Percentiles rank a stretch among this genome's conserved stretches.
phyloP scores from a whole-genome alignment of 2,797 vertebrate species.

The Rhadinocentrus ornatus region DNA sequence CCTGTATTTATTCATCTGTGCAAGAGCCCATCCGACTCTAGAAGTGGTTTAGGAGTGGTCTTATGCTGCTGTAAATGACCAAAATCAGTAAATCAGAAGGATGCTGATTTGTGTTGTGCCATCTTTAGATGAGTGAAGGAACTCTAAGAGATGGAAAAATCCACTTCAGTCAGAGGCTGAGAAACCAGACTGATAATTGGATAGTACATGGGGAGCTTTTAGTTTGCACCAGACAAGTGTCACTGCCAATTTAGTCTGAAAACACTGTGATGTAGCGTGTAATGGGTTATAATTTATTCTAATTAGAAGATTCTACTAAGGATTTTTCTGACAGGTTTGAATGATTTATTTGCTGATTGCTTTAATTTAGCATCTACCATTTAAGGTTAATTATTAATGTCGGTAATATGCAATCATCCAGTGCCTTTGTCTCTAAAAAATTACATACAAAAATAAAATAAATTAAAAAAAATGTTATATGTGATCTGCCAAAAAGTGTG shows the following conservation, averaged over 20 bases:
- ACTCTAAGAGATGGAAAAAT: conserved; percentile 32
- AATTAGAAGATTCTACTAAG: conserved; percentile 30
- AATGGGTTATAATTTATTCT: conserved; percentile 44
- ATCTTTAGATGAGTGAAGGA: conserved; percentile 36
- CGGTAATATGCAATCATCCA: conserved; percentile 20
- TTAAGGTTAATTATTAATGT: conserved; percentile 23
- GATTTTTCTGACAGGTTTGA: conserved; percentile 20
- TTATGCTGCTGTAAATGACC: conserved; percentile 36
- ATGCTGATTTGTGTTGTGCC: conserved; percentile 33
- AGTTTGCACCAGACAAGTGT: conserved; percentile 37
- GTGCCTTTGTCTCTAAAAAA: conserved; percentile 29
- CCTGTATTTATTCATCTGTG: conserved; percentile 8
- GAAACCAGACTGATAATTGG: conserved; percentile 51
- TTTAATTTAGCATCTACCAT: conserved; percentile 29
- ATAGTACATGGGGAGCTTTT: conserved; percentile 33
- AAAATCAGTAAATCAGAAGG: conserved; percentile 48
- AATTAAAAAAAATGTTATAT: conserved; percentile 24
- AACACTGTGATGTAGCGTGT: conserved; percentile 26
- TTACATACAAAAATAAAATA: conserved; percentile 37
- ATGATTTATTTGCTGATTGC: conserved; percentile 46
- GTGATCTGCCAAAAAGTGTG: conserved; percentile 38
- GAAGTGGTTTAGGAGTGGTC: conserved; percentile 15
- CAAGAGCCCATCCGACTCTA: conserved; percentile 16
- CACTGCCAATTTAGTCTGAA: conserved; percentile 27
- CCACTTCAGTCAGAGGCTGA: conserved; percentile 33